phyloP scores from a whole-genome alignment of 2,113 vertebrate genomes.

The Polyodon spathula region DNA sequence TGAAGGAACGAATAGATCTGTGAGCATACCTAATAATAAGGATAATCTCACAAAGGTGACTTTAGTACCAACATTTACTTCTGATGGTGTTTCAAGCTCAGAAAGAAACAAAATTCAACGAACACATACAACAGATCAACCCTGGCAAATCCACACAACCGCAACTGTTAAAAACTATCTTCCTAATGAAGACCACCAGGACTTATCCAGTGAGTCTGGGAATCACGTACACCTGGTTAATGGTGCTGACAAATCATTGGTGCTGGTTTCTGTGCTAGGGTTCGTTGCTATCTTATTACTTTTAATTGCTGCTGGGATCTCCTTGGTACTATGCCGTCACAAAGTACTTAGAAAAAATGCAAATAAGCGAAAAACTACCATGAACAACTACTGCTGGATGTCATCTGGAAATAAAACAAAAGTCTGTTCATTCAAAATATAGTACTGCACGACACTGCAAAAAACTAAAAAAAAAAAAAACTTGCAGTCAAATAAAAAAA shows the following conservation, averaged over 20 bases:
- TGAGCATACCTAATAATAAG: too few species aligned
- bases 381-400: slow-evolving; percentile 64
- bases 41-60: slow-evolving; percentile 7
- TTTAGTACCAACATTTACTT: not conserved
- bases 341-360: slow-evolving; percentile 36
- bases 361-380: slow-evolving; percentile 37
- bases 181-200: not conserved
- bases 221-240: slow-evolving; percentile 12
- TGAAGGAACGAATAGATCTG: slow-evolving; percentile 8
- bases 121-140: not conserved
- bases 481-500: too few species aligned
- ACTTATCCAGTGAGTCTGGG: not conserved
- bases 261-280: slow-evolving; percentile 43
- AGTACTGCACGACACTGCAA: too few species aligned
- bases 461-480: too few species aligned
- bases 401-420: slow-evolving; percentile 45
- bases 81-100: not conserved
- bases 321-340: slow-evolving; percentile 37
- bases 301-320: slow-evolving; percentile 34
- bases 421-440: slow-evolving; percentile 11
- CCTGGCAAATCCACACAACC: not conserved
- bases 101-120: not conserved
- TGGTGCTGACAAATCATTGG: slow-evolving; percentile 16
- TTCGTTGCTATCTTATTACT: slow-evolving; percentile 41
- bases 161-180: not conserved